Evolutionary conservation across 92 coral and sea anemone genomes (phyloP).

Genomic region (Virgularia gustaviana): DNA sequence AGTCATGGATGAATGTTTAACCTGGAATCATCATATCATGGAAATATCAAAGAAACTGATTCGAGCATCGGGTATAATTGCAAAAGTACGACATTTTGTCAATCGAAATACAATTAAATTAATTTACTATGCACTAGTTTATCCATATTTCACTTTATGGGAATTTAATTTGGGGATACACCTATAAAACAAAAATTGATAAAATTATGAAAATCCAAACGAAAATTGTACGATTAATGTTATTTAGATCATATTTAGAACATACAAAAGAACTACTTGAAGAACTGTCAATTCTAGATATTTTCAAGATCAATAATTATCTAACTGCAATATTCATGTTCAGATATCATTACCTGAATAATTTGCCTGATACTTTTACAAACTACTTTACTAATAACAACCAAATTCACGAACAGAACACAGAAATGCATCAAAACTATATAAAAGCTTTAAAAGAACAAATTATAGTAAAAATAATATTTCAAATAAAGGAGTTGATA

Average conservation of each 20-base stretch:
- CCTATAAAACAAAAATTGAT: not conserved
- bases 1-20: not conserved
- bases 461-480: not conserved
- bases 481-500: not conserved
- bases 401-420: constrained; percentile 3
- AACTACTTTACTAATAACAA: not conserved
- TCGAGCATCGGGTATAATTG: not conserved
- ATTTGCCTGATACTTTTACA: not conserved
- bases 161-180: constrained; percentile 2
- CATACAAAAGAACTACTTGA: not conserved
- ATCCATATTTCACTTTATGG: constrained; percentile 22
- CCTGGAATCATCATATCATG: not conserved
- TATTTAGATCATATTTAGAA: not conserved
- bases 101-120: not conserved
- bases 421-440: constrained; percentile 3
- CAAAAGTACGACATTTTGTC: constrained; percentile 2
- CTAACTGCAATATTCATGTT: not conserved
- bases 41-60: not conserved
- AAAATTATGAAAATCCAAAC: constrained; percentile 1
- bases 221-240: constrained; percentile 5
- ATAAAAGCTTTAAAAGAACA: constrained; percentile 4
- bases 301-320: not conserved
- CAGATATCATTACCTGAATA: not conserved
- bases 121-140: constrained; percentile 11
- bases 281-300: not conserved